Evolutionary conservation across 2,113 vertebrate genomes (phyloP).

Genomic region (Ailuropoda melanoleuca): DNA sequence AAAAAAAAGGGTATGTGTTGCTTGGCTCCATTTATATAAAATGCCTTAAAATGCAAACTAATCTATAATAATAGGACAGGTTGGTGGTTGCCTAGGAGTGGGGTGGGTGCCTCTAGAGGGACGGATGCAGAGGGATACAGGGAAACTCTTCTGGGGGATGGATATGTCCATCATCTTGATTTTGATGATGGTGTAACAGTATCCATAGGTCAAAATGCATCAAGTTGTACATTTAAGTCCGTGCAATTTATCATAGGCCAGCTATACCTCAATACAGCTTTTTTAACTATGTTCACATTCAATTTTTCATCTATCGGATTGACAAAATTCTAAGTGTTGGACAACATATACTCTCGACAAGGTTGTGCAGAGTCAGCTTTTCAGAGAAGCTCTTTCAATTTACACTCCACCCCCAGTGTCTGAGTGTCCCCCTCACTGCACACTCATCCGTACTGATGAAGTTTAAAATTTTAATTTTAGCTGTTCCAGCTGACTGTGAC

Average conservation of each 20-base stretch:
- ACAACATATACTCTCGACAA: neutral
- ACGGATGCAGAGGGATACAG: neutral
- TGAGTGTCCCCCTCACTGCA: neutral
- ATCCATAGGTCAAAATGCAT: neutral
- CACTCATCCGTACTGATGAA: neutral
- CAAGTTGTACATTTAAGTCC: neutral
- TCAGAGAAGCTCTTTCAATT: neutral
- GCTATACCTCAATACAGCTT: neutral
- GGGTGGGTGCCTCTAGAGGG: accelerated
- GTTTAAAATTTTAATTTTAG: neutral
- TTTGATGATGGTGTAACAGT: neutral
- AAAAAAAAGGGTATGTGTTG: neutral
- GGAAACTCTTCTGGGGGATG: no score
- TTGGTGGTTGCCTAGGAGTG: neutral
- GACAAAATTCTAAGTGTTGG: neutral
- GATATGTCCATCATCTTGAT: neutral
- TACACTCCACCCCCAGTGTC: neutral
- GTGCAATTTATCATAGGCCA: neutral
- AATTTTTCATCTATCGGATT: neutral
- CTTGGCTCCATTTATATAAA: neutral
- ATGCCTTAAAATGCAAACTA: neutral
- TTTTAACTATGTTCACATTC: neutral
- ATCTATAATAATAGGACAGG: neutral
- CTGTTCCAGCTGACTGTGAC: neutral
- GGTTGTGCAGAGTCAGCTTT: neutral